Conservation (phyloP, 92 coral and sea anemone genomes). For the Epizoanthus scotinus region DNA sequence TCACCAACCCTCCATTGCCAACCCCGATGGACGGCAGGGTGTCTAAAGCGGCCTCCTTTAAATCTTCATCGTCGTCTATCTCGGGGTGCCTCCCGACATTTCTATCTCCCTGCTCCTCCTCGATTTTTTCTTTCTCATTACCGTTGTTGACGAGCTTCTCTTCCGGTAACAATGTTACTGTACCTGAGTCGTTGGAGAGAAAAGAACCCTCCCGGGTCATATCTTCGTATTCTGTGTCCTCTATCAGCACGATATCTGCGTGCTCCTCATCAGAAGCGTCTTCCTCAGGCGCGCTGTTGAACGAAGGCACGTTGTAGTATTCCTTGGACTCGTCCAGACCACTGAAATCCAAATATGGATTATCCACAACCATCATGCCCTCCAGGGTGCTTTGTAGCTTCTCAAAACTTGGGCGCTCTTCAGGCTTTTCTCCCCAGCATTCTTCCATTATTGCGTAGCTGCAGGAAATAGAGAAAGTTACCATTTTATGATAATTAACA, state of each 20-base stretch:
- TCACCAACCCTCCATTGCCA: background rate
- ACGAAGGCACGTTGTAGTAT: slow-evolving; percentile 87
- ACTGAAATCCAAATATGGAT: slow-evolving; percentile 80
- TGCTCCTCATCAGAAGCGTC: slow-evolving; percentile 46
- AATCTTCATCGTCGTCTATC: background rate
- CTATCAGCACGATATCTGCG: slow-evolving; percentile 8
- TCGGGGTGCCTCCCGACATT: slow-evolving; percentile 2
- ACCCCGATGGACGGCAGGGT: background rate
- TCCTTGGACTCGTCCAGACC: slow-evolving; percentile 73
- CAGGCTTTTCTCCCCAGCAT: slow-evolving; percentile 78
- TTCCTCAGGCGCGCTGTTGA: slow-evolving; percentile 65
- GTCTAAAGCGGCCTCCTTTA: background rate
- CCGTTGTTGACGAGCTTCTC: background rate
- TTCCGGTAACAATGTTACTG: background rate
- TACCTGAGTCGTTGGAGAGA: slow-evolving; percentile 8
- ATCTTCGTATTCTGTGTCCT: slow-evolving; percentile 3
- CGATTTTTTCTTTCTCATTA: background rate
- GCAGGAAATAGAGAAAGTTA: background rate
- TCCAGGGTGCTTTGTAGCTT: slow-evolving; percentile 61
- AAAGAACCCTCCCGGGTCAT: background rate
- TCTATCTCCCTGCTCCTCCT: background rate
- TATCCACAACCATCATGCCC: slow-evolving; percentile 79
- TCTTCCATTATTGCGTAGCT: slow-evolving; percentile 70
- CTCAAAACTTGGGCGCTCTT: slow-evolving; percentile 66
- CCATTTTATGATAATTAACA: too few species aligned